These are phyloP conservation scores for Synergus japonicus DNA, from an alignment of 2,888 invertebrate genomes.

Conservation along the genomic window DNA sequence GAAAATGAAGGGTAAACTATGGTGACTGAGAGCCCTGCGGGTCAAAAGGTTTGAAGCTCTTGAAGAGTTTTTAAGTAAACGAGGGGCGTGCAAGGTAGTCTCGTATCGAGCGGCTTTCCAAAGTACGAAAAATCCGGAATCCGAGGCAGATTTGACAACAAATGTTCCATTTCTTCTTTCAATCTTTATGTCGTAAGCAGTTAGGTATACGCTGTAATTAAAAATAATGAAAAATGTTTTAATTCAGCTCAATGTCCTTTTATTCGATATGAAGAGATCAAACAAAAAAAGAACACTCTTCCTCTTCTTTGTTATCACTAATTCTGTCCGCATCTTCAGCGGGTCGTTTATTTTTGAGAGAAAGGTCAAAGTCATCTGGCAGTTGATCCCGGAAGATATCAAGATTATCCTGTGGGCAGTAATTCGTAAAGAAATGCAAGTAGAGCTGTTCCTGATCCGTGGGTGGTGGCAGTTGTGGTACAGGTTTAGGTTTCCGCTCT, in stretches of 20 bases:
- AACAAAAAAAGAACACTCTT: neutral
- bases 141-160: conserved; percentile 29
- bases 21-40: conserved; percentile 45
- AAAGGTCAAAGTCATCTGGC: neutral
- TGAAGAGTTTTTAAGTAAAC: conserved; percentile 47
- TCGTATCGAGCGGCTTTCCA: conserved; percentile 23
- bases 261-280: neutral
- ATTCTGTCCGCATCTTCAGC: neutral
- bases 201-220: too few species aligned
- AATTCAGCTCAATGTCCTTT: neutral
- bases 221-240: neutral
- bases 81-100: conserved; percentile 15
- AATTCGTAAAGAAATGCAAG: conserved; percentile 68
- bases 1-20: conserved; percentile 42
- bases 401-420: conserved; percentile 45
- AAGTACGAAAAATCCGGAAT: conserved; percentile 49
- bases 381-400: neutral
- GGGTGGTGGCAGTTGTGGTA: conserved; percentile 57
- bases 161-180: too few species aligned
- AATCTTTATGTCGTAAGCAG: too few species aligned
- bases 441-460: conserved; percentile 65
- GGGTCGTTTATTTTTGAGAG: neutral
- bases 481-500: conserved; percentile 49
- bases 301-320: neutral
- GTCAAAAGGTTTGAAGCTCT: conserved; percentile 45